phyloP scores from a whole-genome alignment of 2,113 vertebrate genomes.

The Mellivora capensis region DNA sequence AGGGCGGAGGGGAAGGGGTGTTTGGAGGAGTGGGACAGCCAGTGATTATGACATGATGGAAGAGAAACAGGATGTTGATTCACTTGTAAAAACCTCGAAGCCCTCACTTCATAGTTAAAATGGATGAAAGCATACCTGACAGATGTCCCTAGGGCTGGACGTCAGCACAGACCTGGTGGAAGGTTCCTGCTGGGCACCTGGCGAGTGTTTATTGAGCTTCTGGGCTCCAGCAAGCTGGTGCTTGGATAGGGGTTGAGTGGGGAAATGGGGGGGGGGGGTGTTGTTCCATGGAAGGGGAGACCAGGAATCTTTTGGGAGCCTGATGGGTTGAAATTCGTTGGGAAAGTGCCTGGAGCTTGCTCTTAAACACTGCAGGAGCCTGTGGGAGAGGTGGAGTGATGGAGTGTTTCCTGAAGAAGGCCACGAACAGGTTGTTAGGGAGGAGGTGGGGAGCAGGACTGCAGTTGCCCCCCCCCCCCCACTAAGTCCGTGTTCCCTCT shows the following conservation, averaged over 20 bases:
- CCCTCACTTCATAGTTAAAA: neutral
- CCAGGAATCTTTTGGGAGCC: neutral
- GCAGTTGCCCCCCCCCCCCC: fast-evolving
- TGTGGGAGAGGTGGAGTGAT: neutral
- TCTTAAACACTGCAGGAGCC: neutral
- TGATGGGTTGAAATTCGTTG: neutral
- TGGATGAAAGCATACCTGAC: neutral
- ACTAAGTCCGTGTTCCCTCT: neutral
- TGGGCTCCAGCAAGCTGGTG: neutral
- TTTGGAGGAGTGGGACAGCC: neutral
- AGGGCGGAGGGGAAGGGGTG: neutral
- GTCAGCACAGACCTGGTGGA: neutral
- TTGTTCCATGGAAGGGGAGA: neutral
- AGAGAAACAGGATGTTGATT: slow-evolving; percentile 70
- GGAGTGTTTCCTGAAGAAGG: neutral
- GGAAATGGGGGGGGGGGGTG: neutral
- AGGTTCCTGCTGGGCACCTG: neutral
- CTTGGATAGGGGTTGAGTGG: neutral
- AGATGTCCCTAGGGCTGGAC: neutral
- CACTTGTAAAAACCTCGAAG: neutral
- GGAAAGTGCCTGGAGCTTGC: neutral
- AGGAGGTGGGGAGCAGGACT: neutral
- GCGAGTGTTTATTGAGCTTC: neutral
- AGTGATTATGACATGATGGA: neutral
- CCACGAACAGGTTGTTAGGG: neutral